These are phyloP conservation scores for Cichladusa arquata DNA, from an alignment of 2,113 vertebrate species.

Conservation along the genomic window DNA sequence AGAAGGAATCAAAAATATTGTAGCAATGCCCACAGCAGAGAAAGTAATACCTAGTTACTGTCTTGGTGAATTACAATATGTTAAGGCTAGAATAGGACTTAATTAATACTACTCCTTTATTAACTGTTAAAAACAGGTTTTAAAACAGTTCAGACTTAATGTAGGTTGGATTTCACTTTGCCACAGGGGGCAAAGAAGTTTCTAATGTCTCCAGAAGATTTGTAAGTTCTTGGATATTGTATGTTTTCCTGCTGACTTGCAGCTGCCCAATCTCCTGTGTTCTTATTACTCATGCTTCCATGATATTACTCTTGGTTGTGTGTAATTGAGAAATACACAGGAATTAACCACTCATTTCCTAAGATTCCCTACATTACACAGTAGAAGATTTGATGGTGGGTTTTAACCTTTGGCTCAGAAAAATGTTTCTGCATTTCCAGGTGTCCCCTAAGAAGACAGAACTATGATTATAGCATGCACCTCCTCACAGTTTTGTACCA, in stretches of 20 bases:
- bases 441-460: constrained; percentile 91
- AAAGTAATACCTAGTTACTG: background rate
- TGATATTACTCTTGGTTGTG: background rate
- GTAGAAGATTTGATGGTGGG: background rate
- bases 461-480: constrained; percentile 89
- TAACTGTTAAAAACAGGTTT: background rate
- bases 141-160: background rate
- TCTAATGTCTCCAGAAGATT: background rate
- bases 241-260: background rate
- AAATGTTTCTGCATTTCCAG: constrained; percentile 66
- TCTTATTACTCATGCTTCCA: background rate
- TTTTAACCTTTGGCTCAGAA: background rate
- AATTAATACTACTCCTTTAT: background rate
- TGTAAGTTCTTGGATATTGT: background rate
- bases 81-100: background rate
- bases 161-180: background rate
- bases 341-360: background rate
- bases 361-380: background rate
- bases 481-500: constrained; percentile 95
- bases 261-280: background rate
- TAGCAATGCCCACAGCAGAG: background rate
- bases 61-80: background rate
- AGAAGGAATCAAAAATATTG: background rate
- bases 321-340: background rate
- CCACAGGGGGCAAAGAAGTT: background rate